These are phyloP conservation scores for Pemphredon lugubris DNA, from an alignment of 2,888 invertebrate genomes.

Conservation along the genomic window DNA sequence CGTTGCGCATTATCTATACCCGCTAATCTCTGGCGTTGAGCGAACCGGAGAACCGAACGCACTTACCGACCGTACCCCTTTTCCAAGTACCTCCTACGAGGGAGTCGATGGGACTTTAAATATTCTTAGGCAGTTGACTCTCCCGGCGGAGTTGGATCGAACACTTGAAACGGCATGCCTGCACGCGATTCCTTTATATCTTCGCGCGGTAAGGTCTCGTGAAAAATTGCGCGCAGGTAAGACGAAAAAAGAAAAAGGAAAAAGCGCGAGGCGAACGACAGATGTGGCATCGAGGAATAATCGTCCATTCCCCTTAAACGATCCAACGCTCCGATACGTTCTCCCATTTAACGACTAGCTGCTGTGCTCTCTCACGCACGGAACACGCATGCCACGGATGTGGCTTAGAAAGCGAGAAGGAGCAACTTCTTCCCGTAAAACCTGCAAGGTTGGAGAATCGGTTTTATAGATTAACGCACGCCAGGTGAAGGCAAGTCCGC, in stretches of 20 bases:
- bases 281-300: slow-evolving; percentile 31
- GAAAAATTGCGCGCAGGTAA: slow-evolving; percentile 14
- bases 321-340: slow-evolving; percentile 24
- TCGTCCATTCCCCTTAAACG: slow-evolving; percentile 43
- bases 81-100: slow-evolving; percentile 17
- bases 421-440: slow-evolving; percentile 25
- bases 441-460: slow-evolving; percentile 6
- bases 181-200: slow-evolving; percentile 57
- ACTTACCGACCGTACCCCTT: slow-evolving; percentile 11
- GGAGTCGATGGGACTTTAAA: slow-evolving; percentile 26
- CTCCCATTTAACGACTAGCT: slow-evolving; percentile 21
- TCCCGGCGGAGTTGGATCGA: slow-evolving; percentile 14
- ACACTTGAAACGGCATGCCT: slow-evolving; percentile 46
- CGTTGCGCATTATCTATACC: slow-evolving; percentile 47
- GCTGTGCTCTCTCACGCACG: slow-evolving; percentile 35
- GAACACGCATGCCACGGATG: slow-evolving; percentile 18
- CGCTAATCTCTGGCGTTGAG: slow-evolving; percentile 40
- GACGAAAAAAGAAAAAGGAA: slow-evolving; percentile 31
- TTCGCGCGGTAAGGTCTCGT: background rate
- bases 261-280: slow-evolving; percentile 14
- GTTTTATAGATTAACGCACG: slow-evolving; percentile 51
- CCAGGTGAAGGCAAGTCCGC: background rate
- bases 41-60: slow-evolving; percentile 27
- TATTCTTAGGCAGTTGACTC: slow-evolving; percentile 23
- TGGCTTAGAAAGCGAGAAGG: slow-evolving; percentile 57